Conservation (phyloP, 2,113 vertebrate genomes). For the Zapus hudsonius region DNA sequence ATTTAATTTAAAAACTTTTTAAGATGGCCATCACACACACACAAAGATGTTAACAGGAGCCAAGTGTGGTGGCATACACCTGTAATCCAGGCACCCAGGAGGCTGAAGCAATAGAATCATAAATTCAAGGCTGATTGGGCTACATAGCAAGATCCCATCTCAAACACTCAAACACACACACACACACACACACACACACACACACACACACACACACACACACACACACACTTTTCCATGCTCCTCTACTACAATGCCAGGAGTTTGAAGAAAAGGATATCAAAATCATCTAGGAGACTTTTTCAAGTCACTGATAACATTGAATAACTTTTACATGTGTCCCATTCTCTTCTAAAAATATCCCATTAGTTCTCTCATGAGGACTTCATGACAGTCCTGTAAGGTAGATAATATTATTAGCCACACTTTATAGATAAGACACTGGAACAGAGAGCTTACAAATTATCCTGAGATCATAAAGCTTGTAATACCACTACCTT, state of each 20-base stretch:
- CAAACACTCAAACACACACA: not conserved
- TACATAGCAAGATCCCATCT: not conserved
- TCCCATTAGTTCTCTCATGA: not conserved
- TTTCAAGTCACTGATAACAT: not conserved
- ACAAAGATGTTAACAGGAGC: not conserved
- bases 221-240: no score
- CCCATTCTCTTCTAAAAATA: not conserved
- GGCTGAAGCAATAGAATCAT: not conserved
- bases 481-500: not conserved
- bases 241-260: not conserved
- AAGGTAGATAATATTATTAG: not conserved
- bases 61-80: not conserved
- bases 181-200: no score
- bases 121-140: not conserved
- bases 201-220: no score
- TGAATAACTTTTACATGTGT: not conserved
- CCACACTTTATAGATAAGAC: not conserved
- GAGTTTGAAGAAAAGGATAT: not conserved
- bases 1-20: no score
- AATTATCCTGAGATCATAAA: not conserved
- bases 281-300: not conserved
- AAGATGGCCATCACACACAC: not conserved
- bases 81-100: not conserved
- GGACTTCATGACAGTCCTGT: not conserved
- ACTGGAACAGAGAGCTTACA: not conserved